phyloP scores from a whole-genome alignment of 2,113 vertebrate species.

The Aythya baeri region DNA sequence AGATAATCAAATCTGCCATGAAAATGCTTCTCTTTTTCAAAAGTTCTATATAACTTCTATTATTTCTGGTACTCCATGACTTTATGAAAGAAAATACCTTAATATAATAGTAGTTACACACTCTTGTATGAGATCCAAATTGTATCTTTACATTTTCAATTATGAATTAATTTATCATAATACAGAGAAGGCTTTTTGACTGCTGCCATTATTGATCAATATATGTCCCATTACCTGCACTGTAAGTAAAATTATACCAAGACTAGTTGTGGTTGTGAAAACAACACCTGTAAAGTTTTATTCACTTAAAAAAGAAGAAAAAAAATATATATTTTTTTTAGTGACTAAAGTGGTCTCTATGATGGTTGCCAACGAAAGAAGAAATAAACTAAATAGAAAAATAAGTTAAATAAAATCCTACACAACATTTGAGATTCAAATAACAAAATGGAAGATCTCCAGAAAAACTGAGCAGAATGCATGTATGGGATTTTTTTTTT shows the following conservation, averaged over 20 bases:
- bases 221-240: neutral
- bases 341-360: neutral
- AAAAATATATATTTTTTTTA: too few relatives aligned
- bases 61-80: neutral
- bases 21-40: neutral
- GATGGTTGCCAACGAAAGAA: neutral
- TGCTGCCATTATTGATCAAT: neutral
- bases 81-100: neutral
- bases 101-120: neutral
- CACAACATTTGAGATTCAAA: neutral
- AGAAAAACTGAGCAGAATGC: neutral
- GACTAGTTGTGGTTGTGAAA: neutral
- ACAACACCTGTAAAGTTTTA: neutral
- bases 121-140: neutral
- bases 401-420: neutral
- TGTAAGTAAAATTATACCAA: neutral
- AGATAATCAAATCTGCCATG: neutral
- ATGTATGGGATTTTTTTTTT: neutral
- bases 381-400: neutral
- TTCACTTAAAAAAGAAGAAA: neutral
- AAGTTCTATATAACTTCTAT: neutral
- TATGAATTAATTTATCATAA: neutral
- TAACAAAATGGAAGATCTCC: neutral
- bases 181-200: neutral
- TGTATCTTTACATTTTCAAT: neutral